A percentile compares a stretch with the other conserved stretches of the same genome.
phyloP scores from a whole-genome alignment of 2,888 invertebrate genomes.

The Cryptocheilus praepositus region DNA sequence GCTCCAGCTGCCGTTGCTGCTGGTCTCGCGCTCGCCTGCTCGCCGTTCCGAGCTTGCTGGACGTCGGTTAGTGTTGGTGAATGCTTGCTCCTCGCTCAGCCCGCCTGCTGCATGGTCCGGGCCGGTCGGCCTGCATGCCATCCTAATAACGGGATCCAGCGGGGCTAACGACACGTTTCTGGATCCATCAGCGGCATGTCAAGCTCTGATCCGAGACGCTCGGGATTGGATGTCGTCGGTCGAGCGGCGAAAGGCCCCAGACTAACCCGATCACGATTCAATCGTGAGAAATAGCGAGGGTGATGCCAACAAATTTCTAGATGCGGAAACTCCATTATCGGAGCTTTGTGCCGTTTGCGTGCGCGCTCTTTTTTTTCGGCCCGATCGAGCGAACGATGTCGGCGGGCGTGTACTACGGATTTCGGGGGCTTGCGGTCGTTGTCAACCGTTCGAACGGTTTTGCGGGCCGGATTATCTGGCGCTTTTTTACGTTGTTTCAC shows the following conservation, averaged over 20 bases:
- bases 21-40: constrained; percentile 13
- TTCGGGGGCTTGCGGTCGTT: too few relatives aligned
- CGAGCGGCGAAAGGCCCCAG: too few relatives aligned
- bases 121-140: constrained; percentile 54
- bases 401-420: too few relatives aligned
- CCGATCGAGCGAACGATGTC: too few relatives aligned
- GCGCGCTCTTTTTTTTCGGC: background rate
- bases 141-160: constrained; percentile 61
- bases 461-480: too few relatives aligned
- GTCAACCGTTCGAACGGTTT: too few relatives aligned
- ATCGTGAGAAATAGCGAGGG: constrained; percentile 5
- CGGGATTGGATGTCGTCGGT: background rate
- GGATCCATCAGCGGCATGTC: constrained; percentile 41
- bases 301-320: background rate
- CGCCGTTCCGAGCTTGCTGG: background rate
- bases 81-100: constrained; percentile 1
- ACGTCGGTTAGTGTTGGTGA: background rate
- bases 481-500: too few relatives aligned
- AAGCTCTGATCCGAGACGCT: constrained; percentile 17
- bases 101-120: constrained; percentile 35
- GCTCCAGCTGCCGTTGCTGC: constrained; percentile 40
- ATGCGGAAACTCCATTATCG: too few relatives aligned
- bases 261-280: constrained; percentile 20
- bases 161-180: constrained; percentile 53
- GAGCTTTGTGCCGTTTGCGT: background rate